Conservation (phyloP, 2,888 invertebrate genomes). For the Drosophila mulleri region DNA sequence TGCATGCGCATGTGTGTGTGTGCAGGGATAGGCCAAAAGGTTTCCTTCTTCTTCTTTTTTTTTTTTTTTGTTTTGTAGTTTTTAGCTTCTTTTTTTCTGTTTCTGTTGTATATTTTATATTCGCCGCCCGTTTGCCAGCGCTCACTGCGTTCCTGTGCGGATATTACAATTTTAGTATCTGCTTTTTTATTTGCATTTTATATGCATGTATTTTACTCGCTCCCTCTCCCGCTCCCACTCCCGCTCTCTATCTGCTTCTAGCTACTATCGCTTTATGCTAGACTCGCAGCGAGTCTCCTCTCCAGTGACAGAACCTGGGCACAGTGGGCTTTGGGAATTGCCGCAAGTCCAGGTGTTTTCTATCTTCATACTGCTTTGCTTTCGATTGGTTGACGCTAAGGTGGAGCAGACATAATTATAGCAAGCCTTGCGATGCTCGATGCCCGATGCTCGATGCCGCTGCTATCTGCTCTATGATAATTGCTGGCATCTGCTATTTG, state of each 20-base stretch:
- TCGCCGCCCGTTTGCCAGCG: conserved; percentile 15
- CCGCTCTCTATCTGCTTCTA: conserved; percentile 23
- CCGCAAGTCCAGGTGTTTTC: conserved; percentile 14
- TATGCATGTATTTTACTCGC: conserved; percentile 65
- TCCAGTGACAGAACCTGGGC: conserved; percentile 24
- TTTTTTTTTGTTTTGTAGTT: conserved; percentile 31
- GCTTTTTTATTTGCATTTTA: conserved; percentile 78
- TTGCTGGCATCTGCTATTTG: conserved; percentile 27
- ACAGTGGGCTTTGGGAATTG: conserved; percentile 45
- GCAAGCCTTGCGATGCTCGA: conserved; percentile 15
- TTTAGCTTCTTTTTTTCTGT: conserved; percentile 17
- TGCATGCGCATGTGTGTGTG: conserved; percentile 20
- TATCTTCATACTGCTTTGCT: not conserved
- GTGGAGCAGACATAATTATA: conserved; percentile 44
- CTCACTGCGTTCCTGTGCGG: conserved; percentile 67
- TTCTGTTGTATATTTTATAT: conserved; percentile 22
- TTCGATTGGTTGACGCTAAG: conserved; percentile 43
- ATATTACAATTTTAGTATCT: conserved; percentile 80
- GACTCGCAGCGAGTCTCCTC: not conserved
- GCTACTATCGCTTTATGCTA: conserved; percentile 6
- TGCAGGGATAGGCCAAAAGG: conserved; percentile 69
- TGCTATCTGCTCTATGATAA: conserved; percentile 39
- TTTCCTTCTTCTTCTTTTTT: conserved; percentile 42
- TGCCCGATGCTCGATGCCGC: conserved; percentile 21
- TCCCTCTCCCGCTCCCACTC: not conserved